Percentiles rank a stretch among this genome's conserved stretches.
Conservation (phyloP, 2,797 vertebrate species). For the Neomorphus geoffroyi region DNA sequence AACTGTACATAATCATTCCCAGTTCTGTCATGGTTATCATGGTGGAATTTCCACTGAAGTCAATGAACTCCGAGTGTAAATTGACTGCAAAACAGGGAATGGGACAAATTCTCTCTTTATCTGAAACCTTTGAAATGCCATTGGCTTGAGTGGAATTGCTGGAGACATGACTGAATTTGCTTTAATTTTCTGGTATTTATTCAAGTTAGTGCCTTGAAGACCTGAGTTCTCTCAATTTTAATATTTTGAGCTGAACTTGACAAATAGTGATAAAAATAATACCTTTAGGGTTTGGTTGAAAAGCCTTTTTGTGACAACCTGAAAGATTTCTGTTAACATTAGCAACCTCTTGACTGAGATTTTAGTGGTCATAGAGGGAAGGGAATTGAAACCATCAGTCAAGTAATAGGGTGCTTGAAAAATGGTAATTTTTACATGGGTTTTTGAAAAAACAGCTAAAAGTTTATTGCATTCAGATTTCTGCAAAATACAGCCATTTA, state of each 20-base stretch:
- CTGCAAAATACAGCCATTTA: background rate
- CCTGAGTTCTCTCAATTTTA: conserved; percentile 45
- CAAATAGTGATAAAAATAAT: conserved; percentile 57
- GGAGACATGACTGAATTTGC: conserved; percentile 38
- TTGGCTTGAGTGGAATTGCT: conserved; percentile 19
- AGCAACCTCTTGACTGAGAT: background rate
- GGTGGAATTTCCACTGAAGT: conserved; percentile 51
- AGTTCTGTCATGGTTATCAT: conserved; percentile 36
- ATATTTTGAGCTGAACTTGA: conserved; percentile 49
- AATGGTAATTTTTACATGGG: background rate
- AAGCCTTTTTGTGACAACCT: conserved; percentile 22
- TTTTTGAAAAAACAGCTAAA: background rate
- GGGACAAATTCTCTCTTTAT: conserved; percentile 48
- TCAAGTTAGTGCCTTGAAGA: conserved; percentile 51
- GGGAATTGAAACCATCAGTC: conserved; percentile 36
- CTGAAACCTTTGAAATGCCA: conserved; percentile 52
- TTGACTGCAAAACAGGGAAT: conserved; percentile 44
- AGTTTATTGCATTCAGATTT: background rate
- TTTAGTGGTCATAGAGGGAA: conserved; percentile 20
- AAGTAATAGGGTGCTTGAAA: background rate
- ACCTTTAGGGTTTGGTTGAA: conserved; percentile 11
- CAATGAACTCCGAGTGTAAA: conserved; percentile 28
- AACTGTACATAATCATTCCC: conserved; percentile 39
- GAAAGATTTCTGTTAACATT: conserved; percentile 18
- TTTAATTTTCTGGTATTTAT: conserved; percentile 63